These are phyloP conservation scores for Hyphantria cunea DNA, from an alignment of 1,140 invertebrate species.

Conservation along the genomic window DNA sequence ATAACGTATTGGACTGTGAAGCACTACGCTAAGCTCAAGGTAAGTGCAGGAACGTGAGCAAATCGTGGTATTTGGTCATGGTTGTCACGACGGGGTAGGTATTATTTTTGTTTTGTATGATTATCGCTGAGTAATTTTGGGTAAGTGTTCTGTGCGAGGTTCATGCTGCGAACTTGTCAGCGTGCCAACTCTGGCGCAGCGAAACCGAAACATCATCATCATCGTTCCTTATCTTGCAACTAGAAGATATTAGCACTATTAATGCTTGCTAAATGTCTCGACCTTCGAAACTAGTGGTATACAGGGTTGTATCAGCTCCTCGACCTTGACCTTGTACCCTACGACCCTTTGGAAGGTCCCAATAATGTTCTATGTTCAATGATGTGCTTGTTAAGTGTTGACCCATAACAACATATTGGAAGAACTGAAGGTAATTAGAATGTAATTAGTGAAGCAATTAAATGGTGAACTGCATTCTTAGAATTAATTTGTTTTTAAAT, in stretches of 20 bases:
- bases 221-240: background rate
- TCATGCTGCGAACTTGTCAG: constrained; percentile 40
- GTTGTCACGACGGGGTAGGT: constrained; percentile 20
- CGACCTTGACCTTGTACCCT: constrained; percentile 2
- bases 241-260: background rate
- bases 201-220: too few species aligned
- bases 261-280: background rate
- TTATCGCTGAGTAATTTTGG: constrained; percentile 55
- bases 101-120: constrained; percentile 45
- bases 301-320: background rate
- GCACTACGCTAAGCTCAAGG: constrained; percentile 2
- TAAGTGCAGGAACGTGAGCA: constrained; percentile 19
- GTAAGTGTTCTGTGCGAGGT: constrained; percentile 27
- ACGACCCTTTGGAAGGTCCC: background rate
- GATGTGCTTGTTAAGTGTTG: constrained; percentile 3
- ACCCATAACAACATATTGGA: constrained; percentile 3
- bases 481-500: too few species aligned
- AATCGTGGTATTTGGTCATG: constrained; percentile 10
- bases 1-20: constrained; percentile 2
- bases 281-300: background rate
- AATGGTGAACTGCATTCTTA: too few species aligned
- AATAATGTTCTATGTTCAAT: background rate
- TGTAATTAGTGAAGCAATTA: constrained; percentile 10
- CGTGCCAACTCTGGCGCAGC: constrained; percentile 43
- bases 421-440: constrained; percentile 1